A percentile compares a stretch with the other conserved stretches of the same genome.
Conservation (phyloP, 2,113 vertebrate genomes). For the Pygoscelis antarcticus region DNA sequence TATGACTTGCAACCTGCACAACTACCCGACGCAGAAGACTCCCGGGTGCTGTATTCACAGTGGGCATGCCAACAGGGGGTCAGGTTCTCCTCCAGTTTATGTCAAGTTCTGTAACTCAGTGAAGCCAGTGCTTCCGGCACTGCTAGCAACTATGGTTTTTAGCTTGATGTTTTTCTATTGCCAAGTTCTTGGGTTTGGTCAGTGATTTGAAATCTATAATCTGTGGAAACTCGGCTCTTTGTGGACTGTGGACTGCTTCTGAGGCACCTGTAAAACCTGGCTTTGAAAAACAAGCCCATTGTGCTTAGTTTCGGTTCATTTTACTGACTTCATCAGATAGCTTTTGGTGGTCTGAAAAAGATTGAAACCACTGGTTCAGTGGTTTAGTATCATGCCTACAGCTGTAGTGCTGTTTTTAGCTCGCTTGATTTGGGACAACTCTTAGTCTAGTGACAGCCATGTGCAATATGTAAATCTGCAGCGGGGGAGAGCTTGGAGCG, state of each 20-base stretch:
- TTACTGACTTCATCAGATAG: background rate
- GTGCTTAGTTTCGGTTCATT: background rate
- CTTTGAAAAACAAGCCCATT: background rate
- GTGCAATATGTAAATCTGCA: background rate
- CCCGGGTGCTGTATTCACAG: rapidly evolving
- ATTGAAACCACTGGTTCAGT: background rate
- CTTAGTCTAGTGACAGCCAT: background rate
- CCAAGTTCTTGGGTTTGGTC: background rate
- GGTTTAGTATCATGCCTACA: background rate
- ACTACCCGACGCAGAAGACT: background rate
- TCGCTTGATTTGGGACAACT: background rate
- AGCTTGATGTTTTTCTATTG: background rate
- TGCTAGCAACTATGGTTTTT: background rate
- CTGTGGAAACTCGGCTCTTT: background rate
- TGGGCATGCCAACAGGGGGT: too few relatives aligned
- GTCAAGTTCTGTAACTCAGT: background rate
- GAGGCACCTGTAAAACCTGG: background rate
- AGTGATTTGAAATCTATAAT: background rate
- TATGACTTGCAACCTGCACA: background rate
- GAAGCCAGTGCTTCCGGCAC: background rate
- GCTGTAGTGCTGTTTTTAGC: background rate
- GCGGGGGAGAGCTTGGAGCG: background rate
- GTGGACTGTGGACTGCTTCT: background rate
- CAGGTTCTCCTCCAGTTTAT: background rate
- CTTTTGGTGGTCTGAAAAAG: background rate